These are phyloP conservation scores for Zaprionus inermis DNA, from an alignment of 1,140 invertebrate species.

Conservation along the genomic window DNA sequence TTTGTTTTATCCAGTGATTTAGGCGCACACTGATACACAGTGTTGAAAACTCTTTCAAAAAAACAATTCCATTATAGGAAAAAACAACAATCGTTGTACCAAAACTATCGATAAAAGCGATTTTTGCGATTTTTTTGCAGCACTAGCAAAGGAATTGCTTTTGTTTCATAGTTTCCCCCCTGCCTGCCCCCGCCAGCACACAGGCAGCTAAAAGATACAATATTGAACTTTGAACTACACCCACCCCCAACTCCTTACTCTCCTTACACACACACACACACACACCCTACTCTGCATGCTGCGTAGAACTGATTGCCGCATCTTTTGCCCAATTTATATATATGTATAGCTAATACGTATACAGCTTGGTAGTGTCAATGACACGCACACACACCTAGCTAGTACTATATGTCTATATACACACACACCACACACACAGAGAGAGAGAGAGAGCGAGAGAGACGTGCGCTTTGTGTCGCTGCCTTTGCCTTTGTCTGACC, in stretches of 20 bases:
- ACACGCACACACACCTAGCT: constrained; percentile 26
- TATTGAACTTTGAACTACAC: constrained; percentile 19
- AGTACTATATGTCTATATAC: not conserved
- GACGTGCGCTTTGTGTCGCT: constrained; percentile 4
- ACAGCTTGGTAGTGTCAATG: constrained; percentile 33
- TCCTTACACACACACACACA: constrained; percentile 2
- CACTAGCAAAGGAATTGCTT: too few relatives aligned
- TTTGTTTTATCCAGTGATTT: too few relatives aligned
- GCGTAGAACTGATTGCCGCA: constrained; percentile 26
- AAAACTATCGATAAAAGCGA: too few relatives aligned
- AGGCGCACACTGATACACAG: too few relatives aligned
- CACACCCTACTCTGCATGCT: constrained; percentile 23
- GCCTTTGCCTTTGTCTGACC: constrained; percentile 29
- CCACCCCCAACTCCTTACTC: not conserved
- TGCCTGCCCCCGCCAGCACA: constrained; percentile 16
- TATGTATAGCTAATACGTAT: constrained; percentile 10
- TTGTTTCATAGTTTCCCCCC: not conserved
- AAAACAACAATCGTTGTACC: too few relatives aligned
- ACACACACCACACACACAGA: constrained; percentile 1
- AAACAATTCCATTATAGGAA: too few relatives aligned
- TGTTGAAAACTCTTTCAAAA: too few relatives aligned
- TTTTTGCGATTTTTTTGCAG: too few relatives aligned
- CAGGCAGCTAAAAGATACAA: constrained; percentile 20
- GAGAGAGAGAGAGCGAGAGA: too few relatives aligned
- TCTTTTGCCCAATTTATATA: constrained; percentile 15